Evolutionary conservation across 2,888 invertebrate genomes (phyloP).

Genomic region (Agonopterix alstromeriana): DNA sequence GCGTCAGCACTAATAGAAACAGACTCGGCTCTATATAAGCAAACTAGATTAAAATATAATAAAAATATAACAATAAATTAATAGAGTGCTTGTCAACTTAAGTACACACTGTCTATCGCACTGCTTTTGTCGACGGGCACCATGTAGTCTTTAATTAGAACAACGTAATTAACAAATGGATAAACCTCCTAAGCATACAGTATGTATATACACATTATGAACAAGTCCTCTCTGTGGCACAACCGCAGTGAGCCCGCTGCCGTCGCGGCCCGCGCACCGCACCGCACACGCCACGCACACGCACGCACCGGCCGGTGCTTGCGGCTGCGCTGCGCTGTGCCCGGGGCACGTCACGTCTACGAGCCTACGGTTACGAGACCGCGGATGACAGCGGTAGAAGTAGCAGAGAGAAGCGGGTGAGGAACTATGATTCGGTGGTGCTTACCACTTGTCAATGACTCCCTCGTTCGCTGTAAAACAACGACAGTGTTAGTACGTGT

Average conservation of each 20-base stretch:
- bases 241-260: slow-evolving; percentile 18
- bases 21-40: slow-evolving; percentile 73
- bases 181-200: slow-evolving; percentile 75
- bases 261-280: slow-evolving; percentile 17
- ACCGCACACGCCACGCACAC: slow-evolving; percentile 17
- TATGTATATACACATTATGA: slow-evolving; percentile 75
- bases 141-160: slow-evolving; percentile 75
- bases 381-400: slow-evolving; percentile 58
- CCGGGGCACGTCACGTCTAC: slow-evolving; percentile 28
- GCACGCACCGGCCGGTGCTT: slow-evolving; percentile 1
- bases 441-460: slow-evolving; percentile 83
- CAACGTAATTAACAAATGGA: slow-evolving; percentile 73
- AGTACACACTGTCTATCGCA: slow-evolving; percentile 75
- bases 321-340: too few species aligned
- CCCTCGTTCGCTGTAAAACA: slow-evolving; percentile 83
- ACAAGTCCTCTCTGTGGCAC: slow-evolving; percentile 66
- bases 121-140: slow-evolving; percentile 74
- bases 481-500: slow-evolving; percentile 59
- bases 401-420: slow-evolving; percentile 69
- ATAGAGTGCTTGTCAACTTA: slow-evolving; percentile 72
- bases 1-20: slow-evolving; percentile 74
- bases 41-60: slow-evolving; percentile 70
- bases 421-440: slow-evolving; percentile 69
- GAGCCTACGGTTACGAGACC: slow-evolving; percentile 46
- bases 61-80: slow-evolving; percentile 75